Evolutionary conservation across 30 jellyfish, hydroid and myxozoan genomes (phyloP).

Genomic region (Cassiopea andromeda): DNA sequence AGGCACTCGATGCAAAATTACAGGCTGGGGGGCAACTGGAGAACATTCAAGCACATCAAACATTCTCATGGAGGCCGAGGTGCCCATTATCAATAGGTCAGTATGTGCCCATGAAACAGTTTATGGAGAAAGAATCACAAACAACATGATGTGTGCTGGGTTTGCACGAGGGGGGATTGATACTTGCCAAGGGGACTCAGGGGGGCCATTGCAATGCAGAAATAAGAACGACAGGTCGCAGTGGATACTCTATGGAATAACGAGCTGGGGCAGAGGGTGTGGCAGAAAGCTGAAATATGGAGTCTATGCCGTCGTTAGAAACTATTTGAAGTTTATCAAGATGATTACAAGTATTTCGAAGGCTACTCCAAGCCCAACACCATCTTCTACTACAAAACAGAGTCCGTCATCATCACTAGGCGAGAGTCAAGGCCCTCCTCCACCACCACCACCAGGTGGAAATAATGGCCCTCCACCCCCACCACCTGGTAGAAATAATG

Average conservation of each 20-base stretch:
- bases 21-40: conserved; percentile 95
- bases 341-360: conserved; percentile 31
- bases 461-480: conserved; percentile 49
- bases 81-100: conserved; percentile 69
- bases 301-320: conserved; percentile 85
- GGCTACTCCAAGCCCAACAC: neutral
- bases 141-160: conserved; percentile 95
- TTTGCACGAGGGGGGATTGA: conserved; percentile 81
- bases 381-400: no score
- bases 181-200: conserved; percentile 92
- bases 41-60: conserved; percentile 69
- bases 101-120: conserved; percentile 73
- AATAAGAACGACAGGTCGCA: conserved; percentile 42
- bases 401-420: conserved; percentile 16
- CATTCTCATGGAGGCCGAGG: conserved; percentile 81
- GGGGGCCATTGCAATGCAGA: conserved; percentile 94
- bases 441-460: conserved; percentile 40
- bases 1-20: conserved; percentile 82
- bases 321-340: conserved; percentile 72
- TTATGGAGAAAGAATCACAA: conserved; percentile 74
- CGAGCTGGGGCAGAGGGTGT: conserved; percentile 97
- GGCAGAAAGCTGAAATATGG: conserved; percentile 88
- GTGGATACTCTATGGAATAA: conserved; percentile 86
- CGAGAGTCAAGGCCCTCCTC: conserved; percentile 22
- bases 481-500: conserved; percentile 20